These are phyloP conservation scores for Uloborus diversus DNA, from an alignment of 1,140 invertebrate species.

Conservation along the genomic window DNA sequence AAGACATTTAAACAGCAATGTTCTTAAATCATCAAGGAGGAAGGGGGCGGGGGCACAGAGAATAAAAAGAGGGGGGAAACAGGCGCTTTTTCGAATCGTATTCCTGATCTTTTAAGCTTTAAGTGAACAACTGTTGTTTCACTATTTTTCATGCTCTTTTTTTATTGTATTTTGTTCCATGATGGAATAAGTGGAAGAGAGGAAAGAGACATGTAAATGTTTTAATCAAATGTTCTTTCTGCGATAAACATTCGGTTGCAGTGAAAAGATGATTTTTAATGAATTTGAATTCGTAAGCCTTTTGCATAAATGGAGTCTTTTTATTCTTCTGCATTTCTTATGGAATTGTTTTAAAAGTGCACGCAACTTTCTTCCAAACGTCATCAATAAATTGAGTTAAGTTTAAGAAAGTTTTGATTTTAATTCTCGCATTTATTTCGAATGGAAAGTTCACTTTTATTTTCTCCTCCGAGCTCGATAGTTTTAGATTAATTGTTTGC, in stretches of 20 bases:
- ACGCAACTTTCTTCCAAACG: conserved; percentile 19
- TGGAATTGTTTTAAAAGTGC: conserved; percentile 46
- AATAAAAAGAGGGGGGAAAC: not conserved
- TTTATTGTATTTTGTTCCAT: not conserved
- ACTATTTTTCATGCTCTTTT: conserved; percentile 2
- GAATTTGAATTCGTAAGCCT: conserved; percentile 52
- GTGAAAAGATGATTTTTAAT: conserved; percentile 51
- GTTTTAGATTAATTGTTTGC: conserved; percentile 47
- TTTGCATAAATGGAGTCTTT: conserved; percentile 37
- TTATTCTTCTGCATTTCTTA: not conserved
- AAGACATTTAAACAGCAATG: conserved; percentile 55
- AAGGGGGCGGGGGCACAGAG: not conserved
- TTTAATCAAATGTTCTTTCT: conserved; percentile 51
- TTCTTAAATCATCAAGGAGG: conserved; percentile 51
- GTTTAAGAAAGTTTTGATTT: conserved; percentile 35
- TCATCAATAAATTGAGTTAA: conserved; percentile 51
- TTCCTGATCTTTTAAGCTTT: conserved; percentile 51
- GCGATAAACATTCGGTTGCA: conserved; percentile 33
- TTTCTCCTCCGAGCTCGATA: no score
- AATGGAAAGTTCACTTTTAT: not conserved
- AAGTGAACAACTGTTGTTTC: conserved; percentile 55
- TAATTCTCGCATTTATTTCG: conserved; percentile 37
- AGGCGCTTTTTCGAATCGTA: conserved; percentile 38
- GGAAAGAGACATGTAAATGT: conserved; percentile 43
- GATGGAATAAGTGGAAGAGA: conserved; percentile 22